Percentiles rank a stretch among this genome's conserved stretches.
These are phyloP conservation scores for Campopleginae sp. DNA, from an alignment of 2,888 invertebrate species.

Conservation along the genomic window DNA sequence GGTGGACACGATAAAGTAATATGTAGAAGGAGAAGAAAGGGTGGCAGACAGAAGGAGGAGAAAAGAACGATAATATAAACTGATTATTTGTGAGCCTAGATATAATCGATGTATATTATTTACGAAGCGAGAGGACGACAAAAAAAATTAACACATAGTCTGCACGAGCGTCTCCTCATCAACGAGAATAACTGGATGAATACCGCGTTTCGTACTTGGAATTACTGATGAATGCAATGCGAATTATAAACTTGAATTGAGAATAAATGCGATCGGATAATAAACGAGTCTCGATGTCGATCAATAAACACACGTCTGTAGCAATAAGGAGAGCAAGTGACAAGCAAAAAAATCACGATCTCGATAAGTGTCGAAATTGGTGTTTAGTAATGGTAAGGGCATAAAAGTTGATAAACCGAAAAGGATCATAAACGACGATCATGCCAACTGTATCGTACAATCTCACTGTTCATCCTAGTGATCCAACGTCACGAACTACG, in stretches of 20 bases:
- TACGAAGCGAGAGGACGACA: not conserved
- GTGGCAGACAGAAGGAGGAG: not conserved
- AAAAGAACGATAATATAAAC: not conserved
- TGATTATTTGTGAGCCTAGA: constrained; percentile 18
- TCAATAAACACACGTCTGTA: constrained; percentile 46
- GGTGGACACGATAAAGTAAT: not conserved
- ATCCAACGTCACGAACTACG: constrained; percentile 33
- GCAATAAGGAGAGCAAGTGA: constrained; percentile 31
- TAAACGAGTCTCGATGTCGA: constrained; percentile 56
- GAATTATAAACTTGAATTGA: not conserved
- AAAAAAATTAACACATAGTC: not conserved
- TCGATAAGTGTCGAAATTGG: constrained; percentile 45
- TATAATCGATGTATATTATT: constrained; percentile 11
- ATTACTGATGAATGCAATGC: constrained; percentile 18
- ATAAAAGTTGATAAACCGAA: constrained; percentile 53
- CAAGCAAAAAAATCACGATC: constrained; percentile 14
- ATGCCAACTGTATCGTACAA: constrained; percentile 72
- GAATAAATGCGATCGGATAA: constrained; percentile 37
- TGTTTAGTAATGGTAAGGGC: constrained; percentile 46
- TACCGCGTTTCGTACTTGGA: constrained; percentile 5
- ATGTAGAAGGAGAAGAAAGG: not conserved
- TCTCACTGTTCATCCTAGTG: constrained; percentile 68
- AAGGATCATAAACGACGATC: not conserved
- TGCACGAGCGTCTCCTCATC: constrained; percentile 5
- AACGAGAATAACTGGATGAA: constrained; percentile 27